Percentiles rank a stretch among this genome's conserved stretches.
Evolutionary conservation across 2,888 invertebrate genomes (phyloP).

Genomic region (Tetropium fuscum): DNA sequence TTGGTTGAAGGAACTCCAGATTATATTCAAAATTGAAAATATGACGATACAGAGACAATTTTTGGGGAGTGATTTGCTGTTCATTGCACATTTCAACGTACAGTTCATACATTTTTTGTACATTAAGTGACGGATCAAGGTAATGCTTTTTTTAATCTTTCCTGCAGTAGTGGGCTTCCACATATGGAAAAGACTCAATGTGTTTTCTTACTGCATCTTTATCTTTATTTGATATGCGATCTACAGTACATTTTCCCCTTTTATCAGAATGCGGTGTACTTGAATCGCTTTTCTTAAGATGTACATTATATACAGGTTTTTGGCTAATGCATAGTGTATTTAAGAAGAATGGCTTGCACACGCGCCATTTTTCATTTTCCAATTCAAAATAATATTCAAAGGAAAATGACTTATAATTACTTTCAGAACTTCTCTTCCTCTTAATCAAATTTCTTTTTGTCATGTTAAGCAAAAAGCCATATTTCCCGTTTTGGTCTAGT

Average conservation of each 20-base stretch:
- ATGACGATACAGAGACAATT: neutral
- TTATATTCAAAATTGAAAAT: conserved; percentile 8
- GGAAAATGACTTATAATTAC: neutral
- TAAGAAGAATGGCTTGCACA: conserved; percentile 1
- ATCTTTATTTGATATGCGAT: neutral
- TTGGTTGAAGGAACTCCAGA: neutral
- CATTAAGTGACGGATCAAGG: neutral
- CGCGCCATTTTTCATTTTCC: neutral
- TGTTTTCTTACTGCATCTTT: neutral
- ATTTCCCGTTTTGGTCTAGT: neutral
- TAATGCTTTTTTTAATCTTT: neutral
- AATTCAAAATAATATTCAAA: conserved; percentile 11
- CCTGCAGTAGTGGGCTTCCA: conserved; percentile 1
- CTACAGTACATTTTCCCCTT: neutral
- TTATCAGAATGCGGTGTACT: neutral
- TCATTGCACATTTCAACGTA: neutral
- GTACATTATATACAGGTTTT: neutral
- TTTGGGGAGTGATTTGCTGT: neutral
- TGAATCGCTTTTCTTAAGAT: neutral
- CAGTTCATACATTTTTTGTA: conserved; percentile 1
- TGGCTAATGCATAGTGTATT: neutral
- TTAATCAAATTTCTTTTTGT: neutral
- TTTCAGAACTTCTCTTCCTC: neutral
- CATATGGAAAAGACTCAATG: neutral
- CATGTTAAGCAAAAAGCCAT: neutral